These are phyloP conservation scores for Steatocranus sp. DNA, from an alignment of 2,797 vertebrate genomes.

Conservation along the genomic window DNA sequence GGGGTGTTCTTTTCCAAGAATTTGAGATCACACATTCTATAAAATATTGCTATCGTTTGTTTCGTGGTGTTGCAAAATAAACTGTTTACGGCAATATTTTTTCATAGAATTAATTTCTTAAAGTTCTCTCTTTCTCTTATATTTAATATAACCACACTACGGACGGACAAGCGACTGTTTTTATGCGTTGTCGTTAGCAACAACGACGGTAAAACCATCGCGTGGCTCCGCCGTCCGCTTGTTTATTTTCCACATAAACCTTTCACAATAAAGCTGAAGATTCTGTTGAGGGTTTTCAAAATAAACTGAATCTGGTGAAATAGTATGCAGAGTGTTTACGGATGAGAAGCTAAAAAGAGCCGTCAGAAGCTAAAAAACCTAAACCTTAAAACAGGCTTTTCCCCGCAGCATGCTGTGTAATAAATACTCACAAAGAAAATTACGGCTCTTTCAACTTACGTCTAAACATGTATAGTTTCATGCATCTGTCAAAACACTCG, in stretches of 20 bases:
- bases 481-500: neutral
- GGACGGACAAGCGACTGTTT: fast-evolving
- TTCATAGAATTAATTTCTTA: neutral
- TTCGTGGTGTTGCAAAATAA: fast-evolving
- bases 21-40: neutral
- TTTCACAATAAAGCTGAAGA: neutral
- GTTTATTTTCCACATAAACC: neutral
- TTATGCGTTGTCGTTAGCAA: neutral
- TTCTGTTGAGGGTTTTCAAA: neutral
- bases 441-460: neutral
- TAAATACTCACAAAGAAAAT: neutral
- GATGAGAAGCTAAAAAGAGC: neutral
- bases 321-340: neutral
- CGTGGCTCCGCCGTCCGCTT: fast-evolving
- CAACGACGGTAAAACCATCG: fast-evolving
- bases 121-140: neutral
- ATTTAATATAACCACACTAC: neutral
- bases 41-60: neutral
- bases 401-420: fast-evolving
- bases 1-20: neutral
- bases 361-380: neutral
- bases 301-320: neutral
- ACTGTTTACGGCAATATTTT: fast-evolving
- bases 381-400: neutral
- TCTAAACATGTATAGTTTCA: neutral